phyloP scores from a whole-genome alignment of 2,113 vertebrate species.

The Odontesthes bonariensis region DNA sequence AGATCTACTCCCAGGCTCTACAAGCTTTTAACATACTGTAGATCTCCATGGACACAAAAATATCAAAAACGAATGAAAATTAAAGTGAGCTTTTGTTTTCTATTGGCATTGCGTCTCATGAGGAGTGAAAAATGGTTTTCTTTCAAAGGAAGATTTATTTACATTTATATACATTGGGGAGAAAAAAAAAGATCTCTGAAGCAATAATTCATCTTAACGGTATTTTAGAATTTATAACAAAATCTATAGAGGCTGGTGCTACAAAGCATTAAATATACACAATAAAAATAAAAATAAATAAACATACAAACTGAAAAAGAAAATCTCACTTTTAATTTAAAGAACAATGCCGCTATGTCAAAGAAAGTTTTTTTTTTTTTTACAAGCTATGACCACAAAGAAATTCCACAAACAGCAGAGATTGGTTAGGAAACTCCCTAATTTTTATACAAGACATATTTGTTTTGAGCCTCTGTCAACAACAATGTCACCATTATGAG shows the following conservation, averaged over 20 bases:
- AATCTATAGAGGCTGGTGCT: background rate
- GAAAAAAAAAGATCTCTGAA: background rate
- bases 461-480: slow-evolving; percentile 28
- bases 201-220: slow-evolving; percentile 13
- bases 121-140: background rate
- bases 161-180: background rate
- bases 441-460: slow-evolving; percentile 31
- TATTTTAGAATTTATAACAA: slow-evolving; percentile 17
- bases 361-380: slow-evolving; percentile 19
- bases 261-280: slow-evolving; percentile 25
- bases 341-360: slow-evolving; percentile 38
- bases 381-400: slow-evolving; percentile 29
- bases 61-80: background rate
- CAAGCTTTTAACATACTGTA: slow-evolving; percentile 44
- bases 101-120: background rate
- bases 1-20: slow-evolving; percentile 39
- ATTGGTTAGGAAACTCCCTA: slow-evolving; percentile 57
- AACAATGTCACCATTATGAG: slow-evolving; percentile 51
- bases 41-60: slow-evolving; percentile 49
- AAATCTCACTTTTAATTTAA: slow-evolving; percentile 15
- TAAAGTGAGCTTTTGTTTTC: background rate
- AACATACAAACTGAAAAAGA: slow-evolving; percentile 17
- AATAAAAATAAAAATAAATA: slow-evolving; percentile 21
- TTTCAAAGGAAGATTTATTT: background rate
- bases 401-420: slow-evolving; percentile 37